A percentile compares a stretch with the other conserved stretches of the same genome.
Evolutionary conservation across 2,797 vertebrate genomes (phyloP).

Genomic region (Sternotherus odoratus): DNA sequence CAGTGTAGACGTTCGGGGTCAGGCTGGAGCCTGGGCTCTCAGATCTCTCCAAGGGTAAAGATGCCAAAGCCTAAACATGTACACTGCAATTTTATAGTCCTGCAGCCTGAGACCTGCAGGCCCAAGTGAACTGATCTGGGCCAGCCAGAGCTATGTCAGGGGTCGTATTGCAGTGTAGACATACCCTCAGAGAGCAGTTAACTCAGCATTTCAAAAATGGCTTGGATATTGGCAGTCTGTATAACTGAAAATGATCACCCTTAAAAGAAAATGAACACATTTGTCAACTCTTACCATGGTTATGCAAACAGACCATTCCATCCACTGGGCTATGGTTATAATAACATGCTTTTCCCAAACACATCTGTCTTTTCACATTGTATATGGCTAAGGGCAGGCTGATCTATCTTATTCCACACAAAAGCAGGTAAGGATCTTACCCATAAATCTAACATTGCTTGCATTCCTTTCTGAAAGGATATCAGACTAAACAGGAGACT

Average conservation of each 20-base stretch:
- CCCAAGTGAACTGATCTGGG: background rate
- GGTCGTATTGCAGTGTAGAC: background rate
- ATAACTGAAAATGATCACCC: background rate
- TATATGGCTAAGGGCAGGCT: background rate
- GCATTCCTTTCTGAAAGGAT: background rate
- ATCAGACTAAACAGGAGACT: background rate
- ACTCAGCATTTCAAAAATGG: background rate
- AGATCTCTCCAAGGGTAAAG: background rate
- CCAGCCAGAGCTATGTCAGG: background rate
- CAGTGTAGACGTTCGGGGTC: background rate
- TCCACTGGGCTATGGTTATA: background rate
- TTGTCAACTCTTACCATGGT: background rate
- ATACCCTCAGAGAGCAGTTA: background rate
- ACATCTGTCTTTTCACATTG: background rate
- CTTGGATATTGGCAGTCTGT: background rate
- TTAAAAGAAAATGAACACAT: background rate
- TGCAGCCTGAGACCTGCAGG: background rate
- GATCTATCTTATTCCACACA: background rate
- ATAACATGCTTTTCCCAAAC: background rate
- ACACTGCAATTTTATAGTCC: background rate
- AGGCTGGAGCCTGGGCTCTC: background rate
- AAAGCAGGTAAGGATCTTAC: constrained; percentile 4
- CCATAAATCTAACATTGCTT: background rate
- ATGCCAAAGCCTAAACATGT: background rate
- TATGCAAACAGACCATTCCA: background rate